These are phyloP conservation scores for Zaprionus gabonicus DNA, from an alignment of 1,140 invertebrate species.

Conservation along the genomic window DNA sequence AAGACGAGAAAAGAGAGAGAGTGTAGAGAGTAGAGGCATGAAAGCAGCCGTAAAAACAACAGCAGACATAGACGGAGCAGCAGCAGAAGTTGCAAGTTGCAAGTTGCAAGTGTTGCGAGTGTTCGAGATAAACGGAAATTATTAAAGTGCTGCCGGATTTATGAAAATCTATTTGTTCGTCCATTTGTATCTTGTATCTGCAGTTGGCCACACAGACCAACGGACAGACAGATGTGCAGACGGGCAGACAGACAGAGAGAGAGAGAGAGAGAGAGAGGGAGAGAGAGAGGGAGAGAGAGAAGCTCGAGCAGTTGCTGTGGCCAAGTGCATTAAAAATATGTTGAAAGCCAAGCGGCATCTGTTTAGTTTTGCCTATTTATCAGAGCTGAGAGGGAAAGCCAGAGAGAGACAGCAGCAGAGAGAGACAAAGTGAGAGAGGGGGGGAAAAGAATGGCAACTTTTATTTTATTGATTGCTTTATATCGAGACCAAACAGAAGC, in stretches of 20 bases:
- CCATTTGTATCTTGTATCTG: conserved; percentile 43
- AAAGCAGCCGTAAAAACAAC: conserved; percentile 61
- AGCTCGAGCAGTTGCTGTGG: neutral
- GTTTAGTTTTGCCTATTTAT: conserved; percentile 50
- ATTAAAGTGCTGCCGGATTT: conserved; percentile 81
- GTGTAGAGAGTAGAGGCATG: conserved; percentile 33
- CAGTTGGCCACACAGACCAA: conserved; percentile 11
- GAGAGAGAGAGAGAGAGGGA: neutral
- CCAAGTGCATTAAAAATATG: conserved; percentile 49
- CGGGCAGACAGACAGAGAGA: neutral
- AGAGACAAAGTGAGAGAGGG: neutral
- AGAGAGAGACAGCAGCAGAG: neutral
- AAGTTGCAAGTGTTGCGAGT: conserved; percentile 62
- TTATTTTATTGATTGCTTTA: neutral
- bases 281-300: neutral
- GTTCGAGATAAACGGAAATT: conserved; percentile 79
- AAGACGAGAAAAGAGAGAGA: neutral
- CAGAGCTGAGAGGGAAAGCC: conserved; percentile 17
- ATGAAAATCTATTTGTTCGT: conserved; percentile 59
- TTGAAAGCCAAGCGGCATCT: conserved; percentile 35
- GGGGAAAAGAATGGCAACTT: neutral
- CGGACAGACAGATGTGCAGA: neutral
- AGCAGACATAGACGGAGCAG: conserved; percentile 19
- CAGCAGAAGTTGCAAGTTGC: conserved; percentile 18
- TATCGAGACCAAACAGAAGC: neutral